Base-by-base conservation (phyloP, 2,888 invertebrate species). In the Eupithecia subumbrata region DNA sequence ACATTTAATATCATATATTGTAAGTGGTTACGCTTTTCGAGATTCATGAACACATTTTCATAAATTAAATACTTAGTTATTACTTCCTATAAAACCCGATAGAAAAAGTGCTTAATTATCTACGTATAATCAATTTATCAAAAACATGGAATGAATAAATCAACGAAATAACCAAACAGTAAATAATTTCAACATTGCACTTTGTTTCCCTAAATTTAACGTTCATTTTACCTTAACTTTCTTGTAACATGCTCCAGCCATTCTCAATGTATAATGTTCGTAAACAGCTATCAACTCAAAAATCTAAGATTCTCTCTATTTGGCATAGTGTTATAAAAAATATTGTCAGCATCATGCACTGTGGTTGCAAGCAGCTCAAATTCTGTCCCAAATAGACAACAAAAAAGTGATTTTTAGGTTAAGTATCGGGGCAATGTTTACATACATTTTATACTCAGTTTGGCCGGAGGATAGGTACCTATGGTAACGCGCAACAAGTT, bases 31-130 rank as follows among this genome's bases (percentile, higher is more conserved):
- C 69, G 72, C 82, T 86, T 85, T 82, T 83, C 85, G 83, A 84
- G 76, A 82, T 84, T 85, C 80, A 73, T 82, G 85, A 87, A 89
- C 81, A 85, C 81, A 79, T 80, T 85, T 84, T 77, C 66, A 67
- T 40, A 16, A 40, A 67, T 66, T 16, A 63, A 16, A 5, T 52
- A 52, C 52, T 52, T 52, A 52, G 7, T 56, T 56, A 56, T n/a
- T 52, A 52, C 11, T 22, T 63, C n/a, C 16, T 66, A 37, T 18
- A 66, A 8, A 66, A 34, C 34, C 66, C 34, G 66, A 4, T 66
- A 66, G 37, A 66, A 66, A 66, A 66, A 43, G 43, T 14, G 11
- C 43, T 40, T 66, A 11, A 18, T 66, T 34, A 66, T 4, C 83
- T 37, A 66, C 18, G n/a, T n/a, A 34, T 37, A 48, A 67, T 67